Base-by-base conservation (phyloP, 2,797 vertebrate genomes). In the Cynopterus sphinx region DNA sequence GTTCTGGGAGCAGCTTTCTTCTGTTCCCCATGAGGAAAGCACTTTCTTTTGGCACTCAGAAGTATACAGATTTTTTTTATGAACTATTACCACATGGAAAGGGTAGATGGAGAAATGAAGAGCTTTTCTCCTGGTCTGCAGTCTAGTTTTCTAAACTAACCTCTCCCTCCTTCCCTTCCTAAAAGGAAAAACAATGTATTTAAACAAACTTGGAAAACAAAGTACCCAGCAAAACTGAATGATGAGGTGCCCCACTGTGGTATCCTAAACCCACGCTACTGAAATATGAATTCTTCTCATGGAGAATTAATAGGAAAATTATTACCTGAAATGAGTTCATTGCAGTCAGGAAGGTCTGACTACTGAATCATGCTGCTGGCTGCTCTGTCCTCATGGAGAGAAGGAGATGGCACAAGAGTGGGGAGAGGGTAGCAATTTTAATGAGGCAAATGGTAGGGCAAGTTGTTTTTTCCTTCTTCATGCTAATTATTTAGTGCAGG, bases 401-500 rank as follows among this genome's bases (percentile, higher is more conserved):
- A 6, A 12, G 49, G 33, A 36, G 61, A 31, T 21, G 3, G 33
- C 1, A 4, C 0, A 9, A 28, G 53, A 19, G 36, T 8, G 9
- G 26, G 21, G 16, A 4, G 41, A 22, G 15, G 22, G 43, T 5
- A 9, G 36, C 3, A 0, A 7, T 63, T 24, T 31, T 24, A 46
- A 57, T 17, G 24, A 43, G 33, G 21, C 33, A 9, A 2, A 2
- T 19, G n/a, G n/a, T 7, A 1, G 59, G 46, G 13, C n/a, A 13
- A 15, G 21, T 16, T 39, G 39, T 24, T 39, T 85, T 92, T 71
- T 53, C 28, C 39, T 73, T 36, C 57, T 83, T 39, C 11, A 2
- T n/a, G 4, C 28, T 9, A 26, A 59, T 24, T 33, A 1, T 7
- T 0, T 36, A 51, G 11, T 1, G 1, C 1, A 1, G 22, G 16